Conservation (phyloP, 2,113 vertebrate species). For the Etheostoma spectabile region DNA sequence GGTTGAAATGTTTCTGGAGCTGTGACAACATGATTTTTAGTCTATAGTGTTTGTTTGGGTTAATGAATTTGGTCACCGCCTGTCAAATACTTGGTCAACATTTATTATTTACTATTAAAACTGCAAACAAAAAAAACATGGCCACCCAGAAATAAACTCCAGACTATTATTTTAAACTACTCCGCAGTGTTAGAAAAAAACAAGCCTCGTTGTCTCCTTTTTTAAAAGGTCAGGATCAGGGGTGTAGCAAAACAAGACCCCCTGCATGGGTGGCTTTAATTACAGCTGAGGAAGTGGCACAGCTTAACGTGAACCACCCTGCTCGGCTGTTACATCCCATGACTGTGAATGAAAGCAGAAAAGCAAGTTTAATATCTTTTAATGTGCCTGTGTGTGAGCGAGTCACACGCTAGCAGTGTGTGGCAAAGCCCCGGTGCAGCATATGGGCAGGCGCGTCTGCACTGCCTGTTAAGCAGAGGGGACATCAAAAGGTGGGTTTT, state of each 20-base stretch:
- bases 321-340: constrained; percentile 70
- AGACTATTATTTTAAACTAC: constrained; percentile 24
- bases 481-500: constrained; percentile 80
- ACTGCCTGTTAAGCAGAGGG: constrained; percentile 64
- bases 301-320: constrained; percentile 69
- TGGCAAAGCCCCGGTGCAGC: constrained; percentile 59
- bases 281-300: constrained; percentile 71
- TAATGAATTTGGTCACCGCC: background rate
- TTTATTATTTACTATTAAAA: constrained; percentile 8
- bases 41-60: background rate
- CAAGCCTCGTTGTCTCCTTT: constrained; percentile 13
- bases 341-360: constrained; percentile 79
- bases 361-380: constrained; percentile 75
- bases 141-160: constrained; percentile 29
- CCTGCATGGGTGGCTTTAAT: constrained; percentile 70
- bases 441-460: constrained; percentile 70
- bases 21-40: background rate
- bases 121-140: constrained; percentile 20
- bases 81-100: constrained; percentile 4
- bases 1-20: background rate
- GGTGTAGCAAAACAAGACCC: constrained; percentile 64
- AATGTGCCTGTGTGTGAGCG: constrained; percentile 67
- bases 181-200: constrained; percentile 18
- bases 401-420: constrained; percentile 66
- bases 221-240: constrained; percentile 63